Conservation (phyloP, 2,113 vertebrate genomes). For the Gobius niger region DNA sequence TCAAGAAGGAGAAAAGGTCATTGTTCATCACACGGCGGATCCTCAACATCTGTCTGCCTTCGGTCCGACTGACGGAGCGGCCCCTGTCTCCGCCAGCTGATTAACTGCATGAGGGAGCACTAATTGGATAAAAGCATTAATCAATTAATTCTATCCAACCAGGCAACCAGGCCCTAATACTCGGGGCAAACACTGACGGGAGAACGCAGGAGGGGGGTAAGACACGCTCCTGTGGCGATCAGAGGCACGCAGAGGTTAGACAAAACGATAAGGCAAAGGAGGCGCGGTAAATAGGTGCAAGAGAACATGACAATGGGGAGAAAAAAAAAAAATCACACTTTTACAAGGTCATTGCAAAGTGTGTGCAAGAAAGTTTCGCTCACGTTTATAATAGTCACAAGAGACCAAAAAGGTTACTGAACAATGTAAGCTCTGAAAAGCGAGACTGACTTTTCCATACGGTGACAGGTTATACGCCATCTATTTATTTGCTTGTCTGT, state of each 20-base stretch:
- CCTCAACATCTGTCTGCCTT: constrained; percentile 64
- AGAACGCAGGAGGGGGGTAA: constrained; percentile 7
- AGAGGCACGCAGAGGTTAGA: constrained; percentile 44
- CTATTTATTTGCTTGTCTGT: no score
- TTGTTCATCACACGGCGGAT: constrained; percentile 62
- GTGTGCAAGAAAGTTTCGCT: no score
- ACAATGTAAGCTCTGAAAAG: no score
- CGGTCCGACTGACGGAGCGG: constrained; percentile 57
- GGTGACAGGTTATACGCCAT: no score
- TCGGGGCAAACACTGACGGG: constrained; percentile 73
- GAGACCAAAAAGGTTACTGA: no score
- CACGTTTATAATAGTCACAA: no score
- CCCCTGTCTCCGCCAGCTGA: constrained; percentile 68
- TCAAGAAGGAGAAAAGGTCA: constrained; percentile 33
- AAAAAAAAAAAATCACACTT: not conserved
- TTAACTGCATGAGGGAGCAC: constrained; percentile 80
- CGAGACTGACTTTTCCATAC: no score
- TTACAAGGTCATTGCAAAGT: not conserved
- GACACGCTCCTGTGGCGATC: constrained; percentile 32
- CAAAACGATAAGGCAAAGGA: constrained; percentile 18
- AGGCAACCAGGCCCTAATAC: constrained; percentile 71
- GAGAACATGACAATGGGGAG: constrained; percentile 17
- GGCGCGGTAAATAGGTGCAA: constrained; percentile 8
- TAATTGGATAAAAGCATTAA: constrained; percentile 81
- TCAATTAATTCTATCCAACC: constrained; percentile 79